A percentile compares a stretch with the other conserved stretches of the same genome.
phyloP scores from a whole-genome alignment of 2,888 invertebrate genomes.

The Polyommatus iphigenia region DNA sequence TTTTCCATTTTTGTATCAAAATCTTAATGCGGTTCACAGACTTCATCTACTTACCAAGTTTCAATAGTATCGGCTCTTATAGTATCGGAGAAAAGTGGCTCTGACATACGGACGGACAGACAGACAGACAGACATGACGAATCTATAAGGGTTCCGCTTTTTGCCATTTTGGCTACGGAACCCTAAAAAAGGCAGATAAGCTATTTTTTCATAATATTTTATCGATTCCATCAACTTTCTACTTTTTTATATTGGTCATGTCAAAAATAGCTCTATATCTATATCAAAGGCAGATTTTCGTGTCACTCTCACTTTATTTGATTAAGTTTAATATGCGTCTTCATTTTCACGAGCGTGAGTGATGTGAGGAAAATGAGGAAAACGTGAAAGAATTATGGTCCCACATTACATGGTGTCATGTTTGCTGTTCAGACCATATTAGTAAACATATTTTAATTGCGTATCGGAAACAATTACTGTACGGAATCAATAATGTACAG shows the following conservation, averaged over 20 bases:
- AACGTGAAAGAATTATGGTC: neutral
- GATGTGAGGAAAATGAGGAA: neutral
- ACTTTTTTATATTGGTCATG: neutral
- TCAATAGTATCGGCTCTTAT: no score
- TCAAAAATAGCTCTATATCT: neutral
- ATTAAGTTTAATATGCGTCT: neutral
- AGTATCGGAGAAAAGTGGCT: no score
- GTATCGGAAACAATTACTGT: constrained; percentile 26
- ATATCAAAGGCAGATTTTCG: neutral
- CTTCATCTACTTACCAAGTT: no score
- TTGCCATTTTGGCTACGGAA: no score
- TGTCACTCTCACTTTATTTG: neutral
- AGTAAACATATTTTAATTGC: neutral
- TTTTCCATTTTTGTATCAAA: no score
- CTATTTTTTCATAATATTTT: no score
- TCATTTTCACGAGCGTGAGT: neutral
- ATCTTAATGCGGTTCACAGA: no score
- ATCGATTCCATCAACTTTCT: neutral
- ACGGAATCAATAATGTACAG: constrained; percentile 8
- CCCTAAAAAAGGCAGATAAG: no score
- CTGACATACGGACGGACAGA: no score
- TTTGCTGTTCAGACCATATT: constrained; percentile 1
- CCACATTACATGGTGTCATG: neutral
- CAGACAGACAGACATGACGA: no score
- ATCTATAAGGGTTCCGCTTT: no score